Evolutionary conservation across 1,140 invertebrate genomes (phyloP), one percentile per base, ranked within the genome.

Genomic region (Leptestheria dahalacensis): DNA sequence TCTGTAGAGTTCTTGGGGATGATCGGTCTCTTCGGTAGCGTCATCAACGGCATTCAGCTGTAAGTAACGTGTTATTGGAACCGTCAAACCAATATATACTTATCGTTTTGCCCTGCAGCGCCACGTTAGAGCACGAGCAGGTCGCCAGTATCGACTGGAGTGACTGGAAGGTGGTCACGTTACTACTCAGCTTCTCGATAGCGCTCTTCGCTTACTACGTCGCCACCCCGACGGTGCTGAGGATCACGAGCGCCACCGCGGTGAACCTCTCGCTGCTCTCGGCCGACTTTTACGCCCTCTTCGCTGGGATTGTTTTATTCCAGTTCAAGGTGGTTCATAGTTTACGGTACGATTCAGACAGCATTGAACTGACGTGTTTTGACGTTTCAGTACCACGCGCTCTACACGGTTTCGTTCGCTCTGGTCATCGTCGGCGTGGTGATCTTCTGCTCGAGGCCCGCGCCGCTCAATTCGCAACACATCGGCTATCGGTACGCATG

Each of bases 281-380:
- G 1, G 80, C 88, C 0, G 88, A 91, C 73, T 91, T 89, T 69
- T 91, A 90, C 71, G 82, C 87, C 41, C 77, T 91, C 46, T 77
- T 92, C 57, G 77, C 82, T 61, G 87, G 88, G 63, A 82, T 91
- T 66, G 77, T 84, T 64, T 75, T 89, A 61, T 88, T 90, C 70
- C 79, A 85, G 59, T 89, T 88, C 71, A 82, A 87, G 78, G 88
- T 90, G 73, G 25, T 11, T 23, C 1, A 59, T 24, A 26, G 10
- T 24, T 28, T 54, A 41, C 33, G 33, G 33, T 41, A 41, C 15
- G 15, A 41, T 41, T 9, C 15, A 41, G 15, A 6, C 33, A 41
- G 33, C 20, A 24, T 66, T 49, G 12, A 18, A 23, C 59, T 12
- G 53, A 10, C 12, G 23, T 61, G 33, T 15, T 41, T 41, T 41